Evolutionary conservation across 2,113 vertebrate genomes (phyloP).

Genomic region (Phycodurus eques): DNA sequence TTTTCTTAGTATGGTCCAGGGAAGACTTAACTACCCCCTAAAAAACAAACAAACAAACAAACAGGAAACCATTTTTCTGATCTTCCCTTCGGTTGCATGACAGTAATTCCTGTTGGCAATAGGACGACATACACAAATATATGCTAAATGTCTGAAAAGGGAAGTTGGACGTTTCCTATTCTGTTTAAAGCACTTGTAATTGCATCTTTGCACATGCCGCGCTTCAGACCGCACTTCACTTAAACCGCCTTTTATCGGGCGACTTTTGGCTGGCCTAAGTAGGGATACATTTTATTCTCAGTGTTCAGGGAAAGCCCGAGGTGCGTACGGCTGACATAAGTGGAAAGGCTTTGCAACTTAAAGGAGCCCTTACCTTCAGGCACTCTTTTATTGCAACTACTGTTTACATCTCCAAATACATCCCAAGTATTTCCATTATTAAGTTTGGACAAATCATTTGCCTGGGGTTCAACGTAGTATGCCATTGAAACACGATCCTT

Average conservation of each 20-base stretch:
- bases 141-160: background rate
- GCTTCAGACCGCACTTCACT: conserved; percentile 49
- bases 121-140: background rate
- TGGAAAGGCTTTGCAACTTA: conserved; percentile 88
- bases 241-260: conserved; percentile 71
- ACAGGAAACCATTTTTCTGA: background rate
- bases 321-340: conserved; percentile 84
- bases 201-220: conserved; percentile 20
- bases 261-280: conserved; percentile 79
- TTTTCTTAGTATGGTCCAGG: background rate
- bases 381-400: conserved; percentile 95
- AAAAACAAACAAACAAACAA: background rate
- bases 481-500: conserved; percentile 93
- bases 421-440: conserved; percentile 97
- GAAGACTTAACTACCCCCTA: background rate
- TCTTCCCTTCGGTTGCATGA: background rate
- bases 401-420: conserved; percentile 98
- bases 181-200: conserved; percentile 10
- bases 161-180: conserved; percentile 11
- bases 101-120: background rate
- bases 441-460: conserved; percentile 99
- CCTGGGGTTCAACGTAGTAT: conserved; percentile 95
- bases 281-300: conserved; percentile 87
- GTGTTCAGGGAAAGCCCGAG: conserved; percentile 78
- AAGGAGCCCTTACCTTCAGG: conserved; percentile 88